A percentile compares a stretch with the other conserved stretches of the same genome.
Conservation (phyloP, 2,888 invertebrate species). For the Hyppa rectilinea region DNA sequence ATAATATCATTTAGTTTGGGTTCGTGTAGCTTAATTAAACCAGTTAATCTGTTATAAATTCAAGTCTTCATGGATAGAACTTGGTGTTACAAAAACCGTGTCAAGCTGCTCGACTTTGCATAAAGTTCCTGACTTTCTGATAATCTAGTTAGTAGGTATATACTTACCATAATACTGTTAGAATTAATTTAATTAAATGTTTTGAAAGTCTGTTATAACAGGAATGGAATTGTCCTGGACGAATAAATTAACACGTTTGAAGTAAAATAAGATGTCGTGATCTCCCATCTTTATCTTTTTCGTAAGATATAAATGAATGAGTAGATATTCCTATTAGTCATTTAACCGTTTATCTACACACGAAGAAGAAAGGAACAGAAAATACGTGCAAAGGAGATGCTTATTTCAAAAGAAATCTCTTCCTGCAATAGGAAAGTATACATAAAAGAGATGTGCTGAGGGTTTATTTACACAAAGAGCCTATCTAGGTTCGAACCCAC, state of each 20-base stretch:
- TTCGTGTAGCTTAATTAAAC: slow-evolving; percentile 46
- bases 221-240: slow-evolving; percentile 15
- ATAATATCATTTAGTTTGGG: slow-evolving; percentile 31
- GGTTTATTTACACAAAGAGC: too few relatives aligned
- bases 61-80: slow-evolving; percentile 35
- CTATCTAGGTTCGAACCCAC: too few relatives aligned
- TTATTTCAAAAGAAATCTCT: too few relatives aligned
- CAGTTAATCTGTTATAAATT: slow-evolving; percentile 37
- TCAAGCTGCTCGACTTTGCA: slow-evolving; percentile 45
- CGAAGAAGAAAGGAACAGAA: too few relatives aligned
- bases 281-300: background rate
- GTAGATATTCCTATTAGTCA: background rate
- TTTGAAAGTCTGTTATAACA: slow-evolving; percentile 23
- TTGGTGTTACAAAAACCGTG: slow-evolving; percentile 40
- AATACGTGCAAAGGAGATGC: too few relatives aligned
- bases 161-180: slow-evolving; percentile 26
- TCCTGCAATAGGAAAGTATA: too few relatives aligned
- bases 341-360: too few relatives aligned
- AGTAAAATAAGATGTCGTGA: background rate
- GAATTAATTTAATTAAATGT: slow-evolving; percentile 42
- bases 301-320: background rate
- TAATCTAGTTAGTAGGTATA: slow-evolving; percentile 37
- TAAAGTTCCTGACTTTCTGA: slow-evolving; percentile 50
- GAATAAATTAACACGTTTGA: slow-evolving; percentile 24
- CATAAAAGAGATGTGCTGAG: too few relatives aligned